These are phyloP conservation scores for Oscheius sp. DNA, from an alignment of 2,888 invertebrate species.

Conservation along the genomic window DNA sequence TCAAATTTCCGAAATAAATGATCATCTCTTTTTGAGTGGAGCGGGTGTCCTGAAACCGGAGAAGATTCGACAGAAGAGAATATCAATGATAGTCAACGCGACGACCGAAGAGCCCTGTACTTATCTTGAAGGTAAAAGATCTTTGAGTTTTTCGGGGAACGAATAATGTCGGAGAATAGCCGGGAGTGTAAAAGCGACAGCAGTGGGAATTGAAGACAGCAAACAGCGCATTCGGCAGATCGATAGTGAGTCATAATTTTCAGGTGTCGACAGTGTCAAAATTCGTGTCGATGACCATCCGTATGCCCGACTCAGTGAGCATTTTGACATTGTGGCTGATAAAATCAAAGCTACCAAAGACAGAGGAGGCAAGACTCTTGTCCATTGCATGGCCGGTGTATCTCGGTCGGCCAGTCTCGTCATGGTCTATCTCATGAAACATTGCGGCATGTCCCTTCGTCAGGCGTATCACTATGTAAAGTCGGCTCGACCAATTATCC, in stretches of 20 bases:
- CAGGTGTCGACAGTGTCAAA: slow-evolving; percentile 79
- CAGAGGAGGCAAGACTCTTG: slow-evolving; percentile 80
- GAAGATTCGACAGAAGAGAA: slow-evolving; percentile 79
- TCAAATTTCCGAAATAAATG: slow-evolving; percentile 80
- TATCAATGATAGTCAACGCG: slow-evolving; percentile 85
- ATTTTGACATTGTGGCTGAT: slow-evolving; percentile 80
- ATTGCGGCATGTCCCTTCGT: slow-evolving; percentile 82
- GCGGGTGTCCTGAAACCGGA: slow-evolving; percentile 83
- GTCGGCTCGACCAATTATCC: slow-evolving; percentile 82
- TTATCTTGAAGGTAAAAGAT: slow-evolving; percentile 71
- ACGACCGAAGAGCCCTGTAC: slow-evolving; percentile 84
- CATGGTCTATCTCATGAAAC: slow-evolving; percentile 88
- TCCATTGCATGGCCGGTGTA: slow-evolving; percentile 91
- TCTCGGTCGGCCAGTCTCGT: slow-evolving; percentile 87
- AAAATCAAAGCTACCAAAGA: slow-evolving; percentile 71
- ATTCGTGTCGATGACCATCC: slow-evolving; percentile 84
- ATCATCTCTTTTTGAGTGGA: slow-evolving; percentile 84
- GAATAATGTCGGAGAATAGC: background rate
- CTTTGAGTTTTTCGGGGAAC: background rate
- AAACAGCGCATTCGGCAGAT: too few species aligned
- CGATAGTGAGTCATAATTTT: slow-evolving; percentile 22
- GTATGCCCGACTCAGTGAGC: slow-evolving; percentile 81
- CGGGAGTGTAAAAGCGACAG: slow-evolving; percentile 2
- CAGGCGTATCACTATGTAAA: slow-evolving; percentile 74
- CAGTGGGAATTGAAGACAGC: slow-evolving; percentile 2